Conservation (phyloP, 37 sponge, comb jelly and placozoan species). For the Halichondria panicea region DNA sequence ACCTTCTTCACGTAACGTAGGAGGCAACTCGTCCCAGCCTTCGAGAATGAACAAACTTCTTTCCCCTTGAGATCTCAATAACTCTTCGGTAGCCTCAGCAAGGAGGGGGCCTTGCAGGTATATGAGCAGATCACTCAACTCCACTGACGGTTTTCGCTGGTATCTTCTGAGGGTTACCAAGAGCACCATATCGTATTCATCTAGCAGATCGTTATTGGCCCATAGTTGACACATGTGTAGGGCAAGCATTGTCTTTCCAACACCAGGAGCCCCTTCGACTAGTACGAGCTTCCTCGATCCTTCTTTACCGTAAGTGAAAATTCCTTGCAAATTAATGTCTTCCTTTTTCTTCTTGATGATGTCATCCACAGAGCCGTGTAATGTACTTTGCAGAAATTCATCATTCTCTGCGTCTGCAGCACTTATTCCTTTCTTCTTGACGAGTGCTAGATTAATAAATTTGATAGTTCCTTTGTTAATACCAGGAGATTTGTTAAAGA, state of each 20-base stretch:
- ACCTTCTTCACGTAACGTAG: neutral
- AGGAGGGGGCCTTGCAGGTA: neutral
- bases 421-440: constrained; percentile 16
- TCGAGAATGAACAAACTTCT: constrained; percentile 21
- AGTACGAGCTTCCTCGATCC: constrained; percentile 26
- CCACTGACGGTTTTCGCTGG: neutral
- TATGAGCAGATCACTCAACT: constrained; percentile 1
- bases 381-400: constrained; percentile 10
- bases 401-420: constrained; percentile 10
- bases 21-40: constrained; percentile 47
- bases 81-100: neutral
- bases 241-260: constrained; percentile 42
- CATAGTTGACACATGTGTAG: constrained; percentile 21
- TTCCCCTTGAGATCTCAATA: neutral
- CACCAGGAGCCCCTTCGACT: constrained; percentile 45
- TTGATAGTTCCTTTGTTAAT: neutral
- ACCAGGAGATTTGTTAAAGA: constrained; percentile 8
- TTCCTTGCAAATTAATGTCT: neutral
- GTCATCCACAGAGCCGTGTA: constrained; percentile 28
- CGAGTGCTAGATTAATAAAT: constrained; percentile 30
- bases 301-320: constrained; percentile 2
- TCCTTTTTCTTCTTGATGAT: constrained; percentile 27
- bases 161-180: constrained; percentile 12
- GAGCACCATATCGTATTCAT: constrained; percentile 22
- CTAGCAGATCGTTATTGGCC: constrained; percentile 1